Conservation (phyloP, 2,888 invertebrate species). For the Campoplex nolae region DNA sequence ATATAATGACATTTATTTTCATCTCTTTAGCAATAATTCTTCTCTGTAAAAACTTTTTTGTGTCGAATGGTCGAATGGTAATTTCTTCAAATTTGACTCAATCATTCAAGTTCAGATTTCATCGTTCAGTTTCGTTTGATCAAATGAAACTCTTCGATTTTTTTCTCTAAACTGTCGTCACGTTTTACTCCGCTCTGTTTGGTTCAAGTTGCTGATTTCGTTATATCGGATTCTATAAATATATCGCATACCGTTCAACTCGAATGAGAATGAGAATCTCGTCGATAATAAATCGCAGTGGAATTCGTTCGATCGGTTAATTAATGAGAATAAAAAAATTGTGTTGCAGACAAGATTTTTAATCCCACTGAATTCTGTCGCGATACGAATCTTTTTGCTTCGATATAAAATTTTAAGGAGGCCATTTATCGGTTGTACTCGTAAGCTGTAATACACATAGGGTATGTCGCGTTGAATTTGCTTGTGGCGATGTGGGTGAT, state of each 20-base stretch:
- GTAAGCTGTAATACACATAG: slow-evolving; percentile 15
- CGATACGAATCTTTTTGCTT: slow-evolving; percentile 16
- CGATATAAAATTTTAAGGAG: neutral
- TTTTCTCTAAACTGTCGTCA: neutral
- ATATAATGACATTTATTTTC: neutral
- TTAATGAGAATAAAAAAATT: neutral
- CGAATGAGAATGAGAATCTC: neutral
- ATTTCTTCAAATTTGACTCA: no score
- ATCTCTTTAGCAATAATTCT: no score
- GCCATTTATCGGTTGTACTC: slow-evolving; percentile 13
- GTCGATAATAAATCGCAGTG: neutral
- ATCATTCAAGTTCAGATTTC: no score
- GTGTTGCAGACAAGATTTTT: neutral
- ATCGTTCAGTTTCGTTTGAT: no score
- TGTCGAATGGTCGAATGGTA: no score
- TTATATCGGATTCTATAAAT: slow-evolving; percentile 70
- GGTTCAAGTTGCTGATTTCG: slow-evolving; percentile 73
- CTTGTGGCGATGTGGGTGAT: slow-evolving; percentile 42
- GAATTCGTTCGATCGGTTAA: neutral
- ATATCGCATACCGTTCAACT: neutral
- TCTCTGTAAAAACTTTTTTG: no score
- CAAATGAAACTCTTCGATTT: no score
- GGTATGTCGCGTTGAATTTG: slow-evolving; percentile 41
- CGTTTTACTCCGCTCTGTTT: slow-evolving; percentile 62
- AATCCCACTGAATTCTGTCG: neutral